Evolutionary conservation across 2,797 vertebrate genomes (phyloP), one percentile per base, ranked within the genome.

Genomic region (Hydrophis major): DNA sequence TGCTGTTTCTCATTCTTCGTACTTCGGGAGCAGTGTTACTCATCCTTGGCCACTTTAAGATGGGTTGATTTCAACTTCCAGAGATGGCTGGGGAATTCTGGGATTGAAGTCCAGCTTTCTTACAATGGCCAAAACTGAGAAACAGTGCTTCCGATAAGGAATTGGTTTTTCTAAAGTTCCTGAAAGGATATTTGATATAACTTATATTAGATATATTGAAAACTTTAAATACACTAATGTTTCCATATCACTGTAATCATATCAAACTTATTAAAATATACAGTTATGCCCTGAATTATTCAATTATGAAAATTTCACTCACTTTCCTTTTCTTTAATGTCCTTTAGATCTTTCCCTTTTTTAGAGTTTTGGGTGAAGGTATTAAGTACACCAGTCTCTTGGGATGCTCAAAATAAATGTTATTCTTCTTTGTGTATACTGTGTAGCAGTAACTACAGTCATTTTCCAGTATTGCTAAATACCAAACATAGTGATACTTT

Each of bases 401-500:
- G 69, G 16, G 27, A 22, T 86, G 56, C 93, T 91, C 78, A 42
- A 93, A 93, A 91, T 88, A 93, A 91, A 74, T n/a, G 47, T 66
- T 91, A 63, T 89, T 91, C 59, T 66, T 89, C 18, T 86, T 27
- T 57, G 27, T 88, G 87, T 50, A 55, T 32, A 91, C 57, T 32
- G n/a, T 2, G 37, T 66, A 86, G 27, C 87, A 93, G 91, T 89
- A 91, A 91, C 56, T 74, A 57, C 69, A 89, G 87, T 93, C 90
- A 86, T 91, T 91, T 93, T 89, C 89, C 69, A 60, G 50, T 91
- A 53, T 93, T 93, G 93, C 47, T 90, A 74, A 91, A 91, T 91
- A 91, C 87, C 87, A 28, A 47, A 87, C 88, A 55, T 59, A 87
- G 74, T 92, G 74, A 13, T 91, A 20, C 50, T 56, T 94, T 88